These are phyloP conservation scores for Helicorthomorpha holstii DNA, from an alignment of 1,140 invertebrate species.

Conservation along the genomic window DNA sequence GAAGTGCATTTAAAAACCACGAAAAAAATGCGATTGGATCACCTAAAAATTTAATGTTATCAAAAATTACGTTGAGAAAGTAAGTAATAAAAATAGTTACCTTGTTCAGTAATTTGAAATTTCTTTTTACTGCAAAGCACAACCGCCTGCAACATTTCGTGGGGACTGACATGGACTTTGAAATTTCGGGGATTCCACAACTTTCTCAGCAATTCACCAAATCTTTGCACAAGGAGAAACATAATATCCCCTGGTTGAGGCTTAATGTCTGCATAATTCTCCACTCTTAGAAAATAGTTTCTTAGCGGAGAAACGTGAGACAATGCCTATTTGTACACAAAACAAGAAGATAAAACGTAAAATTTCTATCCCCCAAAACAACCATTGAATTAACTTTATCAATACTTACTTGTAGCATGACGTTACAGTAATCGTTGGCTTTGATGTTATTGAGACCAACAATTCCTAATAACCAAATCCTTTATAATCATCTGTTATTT, in stretches of 20 bases:
- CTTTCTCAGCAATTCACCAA: constrained; percentile 93
- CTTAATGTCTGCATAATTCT: constrained; percentile 75
- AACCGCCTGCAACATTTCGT: constrained; percentile 99
- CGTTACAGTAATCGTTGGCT: constrained; percentile 98
- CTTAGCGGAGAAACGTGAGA: constrained; percentile 86
- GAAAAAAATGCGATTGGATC: constrained; percentile 85
- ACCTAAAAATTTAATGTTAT: constrained; percentile 37
- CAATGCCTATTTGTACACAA: constrained; percentile 50
- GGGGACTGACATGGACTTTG: constrained; percentile 97
- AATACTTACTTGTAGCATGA: constrained; percentile 81
- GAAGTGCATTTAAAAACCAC: constrained; percentile 42
- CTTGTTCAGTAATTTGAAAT: constrained; percentile 97
- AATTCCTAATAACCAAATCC: constrained; percentile 38
- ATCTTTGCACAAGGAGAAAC: constrained; percentile 83
- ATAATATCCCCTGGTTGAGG: constrained; percentile 80
- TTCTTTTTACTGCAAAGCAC: constrained; percentile 95
- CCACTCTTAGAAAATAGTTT: constrained; percentile 87
- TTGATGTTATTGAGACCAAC: constrained; percentile 98
- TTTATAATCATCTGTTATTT: not conserved
- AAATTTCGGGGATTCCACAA: constrained; percentile 99
- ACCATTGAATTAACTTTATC: no score
- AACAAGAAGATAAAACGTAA: no score
- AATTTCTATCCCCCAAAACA: no score
- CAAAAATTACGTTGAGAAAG: no score
- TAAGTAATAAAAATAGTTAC: constrained; percentile 26